A percentile compares a stretch with the other conserved stretches of the same genome.
Conservation (phyloP, 2,797 vertebrate species). For the Epinephelus coioides region DNA sequence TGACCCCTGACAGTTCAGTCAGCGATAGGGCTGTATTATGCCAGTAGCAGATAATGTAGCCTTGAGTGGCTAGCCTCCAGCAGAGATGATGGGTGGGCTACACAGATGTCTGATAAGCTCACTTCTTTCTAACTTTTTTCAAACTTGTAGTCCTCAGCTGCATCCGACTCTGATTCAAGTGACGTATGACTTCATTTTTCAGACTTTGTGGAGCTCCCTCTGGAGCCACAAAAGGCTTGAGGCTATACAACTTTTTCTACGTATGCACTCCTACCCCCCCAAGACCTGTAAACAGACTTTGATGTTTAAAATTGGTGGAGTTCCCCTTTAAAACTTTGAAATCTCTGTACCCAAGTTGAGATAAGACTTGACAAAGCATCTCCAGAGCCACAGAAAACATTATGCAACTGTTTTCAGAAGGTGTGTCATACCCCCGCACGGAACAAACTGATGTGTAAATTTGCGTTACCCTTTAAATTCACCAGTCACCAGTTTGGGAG, state of each 20-base stretch:
- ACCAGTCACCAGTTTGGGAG: neutral
- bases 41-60: neutral
- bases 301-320: neutral
- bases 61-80: neutral
- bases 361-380: neutral
- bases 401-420: neutral
- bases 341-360: constrained; percentile 7
- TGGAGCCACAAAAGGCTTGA: neutral
- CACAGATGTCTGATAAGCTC: neutral
- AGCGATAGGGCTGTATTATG: neutral
- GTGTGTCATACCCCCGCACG: neutral
- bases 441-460: neutral
- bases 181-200: neutral
- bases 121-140: neutral
- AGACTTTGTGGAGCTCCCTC: neutral
- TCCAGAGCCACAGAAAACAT: neutral
- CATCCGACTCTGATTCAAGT: neutral
- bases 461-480: neutral
- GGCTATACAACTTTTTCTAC: neutral
- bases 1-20: accelerated
- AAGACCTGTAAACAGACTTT: constrained; percentile 10
- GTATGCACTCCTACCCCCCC: neutral
- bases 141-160: neutral
- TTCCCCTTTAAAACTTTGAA: neutral
- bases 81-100: neutral